phyloP scores from a whole-genome alignment of 2,888 invertebrate species.

The Aphodius sticticus region DNA sequence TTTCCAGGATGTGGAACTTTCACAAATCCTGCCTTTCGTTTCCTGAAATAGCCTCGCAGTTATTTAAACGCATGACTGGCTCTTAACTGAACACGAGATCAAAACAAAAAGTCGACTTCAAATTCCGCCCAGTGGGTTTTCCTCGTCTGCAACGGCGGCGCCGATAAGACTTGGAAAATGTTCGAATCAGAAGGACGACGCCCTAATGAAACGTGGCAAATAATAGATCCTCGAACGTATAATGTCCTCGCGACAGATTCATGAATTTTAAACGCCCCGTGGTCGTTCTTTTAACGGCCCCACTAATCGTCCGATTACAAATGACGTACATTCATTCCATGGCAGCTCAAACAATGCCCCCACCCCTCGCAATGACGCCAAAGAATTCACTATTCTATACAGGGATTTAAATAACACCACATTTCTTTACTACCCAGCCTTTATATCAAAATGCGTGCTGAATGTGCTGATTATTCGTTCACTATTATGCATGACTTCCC shows the following conservation, averaged over 20 bases:
- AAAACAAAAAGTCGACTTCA: not conserved
- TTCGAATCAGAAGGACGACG: not conserved
- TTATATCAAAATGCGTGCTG: too few relatives aligned
- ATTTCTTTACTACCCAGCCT: not conserved
- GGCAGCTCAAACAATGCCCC: conserved; percentile 6
- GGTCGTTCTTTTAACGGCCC: not conserved
- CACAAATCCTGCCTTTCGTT: too few relatives aligned
- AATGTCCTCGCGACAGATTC: not conserved
- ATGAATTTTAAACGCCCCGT: conserved; percentile 12
- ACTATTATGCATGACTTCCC: too few relatives aligned
- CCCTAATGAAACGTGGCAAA: not conserved
- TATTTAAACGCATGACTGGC: not conserved
- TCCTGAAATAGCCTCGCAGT: not conserved
- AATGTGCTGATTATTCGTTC: too few relatives aligned
- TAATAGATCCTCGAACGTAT: not conserved
- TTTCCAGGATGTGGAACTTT: too few relatives aligned
- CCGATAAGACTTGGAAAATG: not conserved
- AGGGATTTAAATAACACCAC: conserved; percentile 6
- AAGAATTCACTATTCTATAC: conserved; percentile 19
- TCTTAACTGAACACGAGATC: not conserved
- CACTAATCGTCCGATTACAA: conserved; percentile 5
- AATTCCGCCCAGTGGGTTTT: too few relatives aligned
- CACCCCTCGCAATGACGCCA: conserved; percentile 6
- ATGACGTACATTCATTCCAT: conserved; percentile 19
- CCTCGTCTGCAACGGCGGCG: not conserved